Conservation (phyloP, 2,113 vertebrate species). For the Myxocyprinus asiaticus region DNA sequence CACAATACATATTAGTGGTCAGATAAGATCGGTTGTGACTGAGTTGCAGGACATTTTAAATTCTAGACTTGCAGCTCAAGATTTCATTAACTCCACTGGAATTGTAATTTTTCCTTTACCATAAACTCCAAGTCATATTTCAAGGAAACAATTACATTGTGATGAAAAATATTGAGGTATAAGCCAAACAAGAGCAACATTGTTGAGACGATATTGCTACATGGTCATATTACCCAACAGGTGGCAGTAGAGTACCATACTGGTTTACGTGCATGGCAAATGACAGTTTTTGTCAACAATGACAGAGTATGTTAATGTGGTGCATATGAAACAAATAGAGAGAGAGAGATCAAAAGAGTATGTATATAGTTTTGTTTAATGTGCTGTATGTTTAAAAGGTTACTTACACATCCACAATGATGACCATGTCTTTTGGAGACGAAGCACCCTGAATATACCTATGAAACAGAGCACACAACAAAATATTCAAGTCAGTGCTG, state of each 20-base stretch:
- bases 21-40: conserved; percentile 37
- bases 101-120: conserved; percentile 23
- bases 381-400: conserved; percentile 21
- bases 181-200: no score
- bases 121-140: conserved; percentile 30
- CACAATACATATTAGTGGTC: conserved; percentile 7
- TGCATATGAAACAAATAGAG: neutral
- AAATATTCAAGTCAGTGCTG: conserved; percentile 21
- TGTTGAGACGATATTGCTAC: no score
- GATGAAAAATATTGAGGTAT: conserved; percentile 28
- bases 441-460: conserved; percentile 99
- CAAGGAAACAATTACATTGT: conserved; percentile 2
- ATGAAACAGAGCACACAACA: conserved; percentile 56
- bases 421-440: conserved; percentile 99
- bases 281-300: neutral
- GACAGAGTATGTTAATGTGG: conserved; percentile 1
- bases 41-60: conserved; percentile 20
- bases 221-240: conserved; percentile 62
- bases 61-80: conserved; percentile 19
- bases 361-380: no score
- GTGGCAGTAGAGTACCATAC: conserved; percentile 73
- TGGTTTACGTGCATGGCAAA: neutral
- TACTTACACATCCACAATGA: conserved; percentile 98
- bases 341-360: no score
- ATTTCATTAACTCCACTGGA: neutral